Evolutionary conservation across 1,140 invertebrate genomes (phyloP).

Genomic region (Conopomorpha cramerella): DNA sequence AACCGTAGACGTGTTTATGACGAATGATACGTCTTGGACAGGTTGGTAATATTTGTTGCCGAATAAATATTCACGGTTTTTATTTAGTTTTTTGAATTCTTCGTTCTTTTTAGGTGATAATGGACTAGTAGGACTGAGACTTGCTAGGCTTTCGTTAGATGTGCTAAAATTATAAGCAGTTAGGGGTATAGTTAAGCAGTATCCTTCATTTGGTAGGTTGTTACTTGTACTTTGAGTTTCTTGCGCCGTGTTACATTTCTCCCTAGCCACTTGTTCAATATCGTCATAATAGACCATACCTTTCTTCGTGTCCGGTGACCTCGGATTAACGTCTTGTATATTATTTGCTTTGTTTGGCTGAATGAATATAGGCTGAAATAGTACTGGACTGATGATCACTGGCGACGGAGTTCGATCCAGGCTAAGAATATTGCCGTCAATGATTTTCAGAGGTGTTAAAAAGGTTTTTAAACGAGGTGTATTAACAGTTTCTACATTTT

Average conservation of each 20-base stretch:
- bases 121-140: slow-evolving; percentile 12
- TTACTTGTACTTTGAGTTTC: too few species aligned
- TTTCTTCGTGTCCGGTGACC: slow-evolving; percentile 18
- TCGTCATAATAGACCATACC: slow-evolving; percentile 41
- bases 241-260: slow-evolving; percentile 31
- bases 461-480: slow-evolving; percentile 27
- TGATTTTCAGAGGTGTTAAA: slow-evolving; percentile 29
- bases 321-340: too few species aligned
- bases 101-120: slow-evolving; percentile 22
- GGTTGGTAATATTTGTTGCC: slow-evolving; percentile 49
- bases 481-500: slow-evolving; percentile 5
- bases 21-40: slow-evolving; percentile 31
- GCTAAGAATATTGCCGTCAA: slow-evolving; percentile 11
- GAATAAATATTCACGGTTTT: slow-evolving; percentile 31
- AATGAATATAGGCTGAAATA: slow-evolving; percentile 39
- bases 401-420: slow-evolving; percentile 21
- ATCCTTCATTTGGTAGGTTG: too few species aligned
- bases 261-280: slow-evolving; percentile 37
- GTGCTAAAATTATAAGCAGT: too few species aligned
- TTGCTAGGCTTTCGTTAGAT: too few species aligned
- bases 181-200: too few species aligned
- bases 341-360: slow-evolving; percentile 15
- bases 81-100: slow-evolving; percentile 18
- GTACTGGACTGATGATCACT: slow-evolving; percentile 38
- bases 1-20: slow-evolving; percentile 23